A percentile compares a stretch with the other conserved stretches of the same genome.
These are phyloP conservation scores for Anthopleura xanthogrammica DNA, from an alignment of 92 coral and sea anemone genomes.

Conservation along the genomic window DNA sequence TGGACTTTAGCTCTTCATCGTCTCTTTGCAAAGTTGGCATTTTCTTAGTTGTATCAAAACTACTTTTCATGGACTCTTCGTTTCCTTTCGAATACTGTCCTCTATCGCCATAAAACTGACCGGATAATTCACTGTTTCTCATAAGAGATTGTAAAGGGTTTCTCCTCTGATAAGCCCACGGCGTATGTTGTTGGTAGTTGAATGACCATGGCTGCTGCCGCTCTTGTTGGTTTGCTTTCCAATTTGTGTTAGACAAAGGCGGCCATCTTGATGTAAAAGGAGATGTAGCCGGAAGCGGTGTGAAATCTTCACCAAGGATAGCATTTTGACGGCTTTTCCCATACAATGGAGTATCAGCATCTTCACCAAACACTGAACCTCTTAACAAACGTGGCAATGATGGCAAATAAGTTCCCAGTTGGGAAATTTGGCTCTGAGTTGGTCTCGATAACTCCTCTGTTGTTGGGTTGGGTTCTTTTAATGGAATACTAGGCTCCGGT, in stretches of 20 bases:
- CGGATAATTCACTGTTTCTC: constrained; percentile 17
- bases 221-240: not conserved
- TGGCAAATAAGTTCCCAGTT: not conserved
- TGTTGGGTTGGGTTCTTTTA: not conserved
- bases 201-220: not conserved
- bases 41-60: not conserved
- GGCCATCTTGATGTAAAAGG: constrained; percentile 27
- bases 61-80: not conserved
- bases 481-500: not conserved
- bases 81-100: constrained; percentile 9
- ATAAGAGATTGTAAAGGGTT: constrained; percentile 15
- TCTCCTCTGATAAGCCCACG: constrained; percentile 9
- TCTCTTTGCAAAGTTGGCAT: not conserved
- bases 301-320: constrained; percentile 29
- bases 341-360: constrained; percentile 1
- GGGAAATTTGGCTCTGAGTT: not conserved
- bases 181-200: not conserved
- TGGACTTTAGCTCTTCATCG: not conserved
- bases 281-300: not conserved
- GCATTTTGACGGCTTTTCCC: constrained; percentile 5
- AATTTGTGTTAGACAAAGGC: not conserved
- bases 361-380: constrained; percentile 28
- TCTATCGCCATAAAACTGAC: constrained; percentile 5
- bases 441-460: not conserved
- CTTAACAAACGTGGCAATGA: constrained; percentile 9